Evolutionary conservation across 1,140 invertebrate species (phyloP), one percentile per base, ranked within the genome.

Genomic region (Drosophila guanche): DNA sequence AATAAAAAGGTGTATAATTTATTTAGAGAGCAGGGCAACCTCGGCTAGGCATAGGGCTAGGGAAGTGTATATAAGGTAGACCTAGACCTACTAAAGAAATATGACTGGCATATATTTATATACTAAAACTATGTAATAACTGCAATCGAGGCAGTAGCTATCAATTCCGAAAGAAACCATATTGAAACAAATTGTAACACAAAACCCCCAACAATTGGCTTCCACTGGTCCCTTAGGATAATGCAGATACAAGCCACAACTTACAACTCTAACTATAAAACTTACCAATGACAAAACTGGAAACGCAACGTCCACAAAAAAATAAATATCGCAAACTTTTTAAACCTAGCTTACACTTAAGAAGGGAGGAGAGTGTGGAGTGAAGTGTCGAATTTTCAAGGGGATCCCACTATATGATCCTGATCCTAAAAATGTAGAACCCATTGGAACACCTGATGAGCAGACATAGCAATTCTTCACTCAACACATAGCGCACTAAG

Each of bases 261-360:
- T 42, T 37, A 48, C 40, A 80, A 52, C 40, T 59, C 50, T 55
- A 29, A 67, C 43, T 67, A 75, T 67, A 75, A 75, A 50, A 41
- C 53, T 54, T 45, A 65, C 41, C 70, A 74, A 74, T 66, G 61
- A 75, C 71, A 75, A 66, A 79, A 85, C 60, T 67, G 80, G 58
- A 86, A 86, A 80, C 72, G 68, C 73, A 69, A 86, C 81, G 81
- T 85, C 81, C 81, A 77, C 62, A 55, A 68, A 43, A 61, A 54
- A 55, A 53, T 53, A 62, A 74, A 67, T 55, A 71, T 65, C 65
- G 60, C 53, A 74, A 68, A 58, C 33, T 74, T 74, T 57, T 66
- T 75, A 58, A 75, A 56, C 47, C 27, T 75, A 75, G 54, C 62
- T 67, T 54, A 62, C 68, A 62, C 41, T 12, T 71, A 70, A 69